Evolutionary conservation across 2,888 invertebrate genomes (phyloP), one percentile per base, ranked within the genome.

Genomic region (Oasisia sp.): DNA sequence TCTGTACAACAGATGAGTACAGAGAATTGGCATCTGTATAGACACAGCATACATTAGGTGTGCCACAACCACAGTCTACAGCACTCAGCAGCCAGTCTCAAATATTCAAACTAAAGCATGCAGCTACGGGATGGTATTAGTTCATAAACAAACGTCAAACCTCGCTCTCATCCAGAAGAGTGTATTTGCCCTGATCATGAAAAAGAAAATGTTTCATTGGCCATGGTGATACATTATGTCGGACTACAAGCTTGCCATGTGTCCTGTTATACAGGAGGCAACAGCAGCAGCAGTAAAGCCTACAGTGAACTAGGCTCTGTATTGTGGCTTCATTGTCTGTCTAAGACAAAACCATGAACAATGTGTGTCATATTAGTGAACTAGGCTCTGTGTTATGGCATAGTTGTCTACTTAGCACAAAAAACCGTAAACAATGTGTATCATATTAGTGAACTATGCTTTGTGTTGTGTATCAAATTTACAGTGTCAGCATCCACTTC

Each of bases 91-190:
- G 19, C 14, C 11, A 74, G 7, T 74, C 74, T 7, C 14, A 74
- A 3, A 74, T 27, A 74, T 74, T 74, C 74, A 19, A 74, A 74
- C 4, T 38, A 27, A 7, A 27, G 74, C 74, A 74, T 74, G 74
- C 74, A 27, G 27, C 74, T 5, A 74, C 3, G 19, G 19, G 27
- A 27, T 74, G 27, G 5, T 74, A 74, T 27, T 74, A 74, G 74
- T 74, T 74, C 74, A 74, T 74, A 74, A 74, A 74, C 74, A 74
- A 74, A 74, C 2, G 74, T 74, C 74, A 74, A 74, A 74, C 74
- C 74, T 74, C 74, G 74, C 74, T 74, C 27, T 74, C 74, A 27
- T 74, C 74, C 74, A 74, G 74, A 74, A 74, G 74, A 27, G 74
- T 74, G 74, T 74, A 74, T 74, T 74, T 74, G 74, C 74, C 74